Percentiles rank a stretch among this genome's conserved stretches.
Evolutionary conservation across 2,113 vertebrate genomes (phyloP).

Genomic region (Myotis davidii): DNA sequence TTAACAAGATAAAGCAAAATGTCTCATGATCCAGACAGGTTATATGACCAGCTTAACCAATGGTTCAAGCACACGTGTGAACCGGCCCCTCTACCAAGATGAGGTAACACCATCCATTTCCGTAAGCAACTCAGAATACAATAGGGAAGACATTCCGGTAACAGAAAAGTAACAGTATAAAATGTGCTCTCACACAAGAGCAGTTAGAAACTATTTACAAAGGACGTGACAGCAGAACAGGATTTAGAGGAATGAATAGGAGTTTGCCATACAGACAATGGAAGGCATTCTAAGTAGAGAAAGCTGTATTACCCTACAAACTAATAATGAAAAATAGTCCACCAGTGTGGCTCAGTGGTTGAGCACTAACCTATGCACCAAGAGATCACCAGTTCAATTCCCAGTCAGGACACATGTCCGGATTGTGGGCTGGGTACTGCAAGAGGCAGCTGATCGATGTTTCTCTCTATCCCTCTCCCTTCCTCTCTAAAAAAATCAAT

Average conservation of each 20-base stretch:
- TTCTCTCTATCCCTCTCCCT: no score
- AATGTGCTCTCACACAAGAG: not conserved
- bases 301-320: not conserved
- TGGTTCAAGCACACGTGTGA: not conserved
- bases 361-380: no score
- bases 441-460: no score
- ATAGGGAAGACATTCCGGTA: not conserved
- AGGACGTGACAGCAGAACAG: not conserved
- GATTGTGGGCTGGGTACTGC: no score
- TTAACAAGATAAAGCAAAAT: not conserved
- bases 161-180: not conserved
- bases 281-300: not conserved
- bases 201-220: not conserved
- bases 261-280: not conserved
- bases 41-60: not conserved
- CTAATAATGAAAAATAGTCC: not conserved
- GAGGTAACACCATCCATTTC: not conserved
- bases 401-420: no score
- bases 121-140: not conserved
- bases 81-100: not conserved
- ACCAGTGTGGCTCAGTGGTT: no score
- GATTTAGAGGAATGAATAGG: not conserved
- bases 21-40: not conserved
- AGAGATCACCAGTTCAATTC: no score
- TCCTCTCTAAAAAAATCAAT: no score